Percentiles rank a stretch among this genome's conserved stretches.
These are phyloP conservation scores for Lasiurus borealis DNA, from an alignment of 2,113 vertebrate genomes.

Conservation along the genomic window DNA sequence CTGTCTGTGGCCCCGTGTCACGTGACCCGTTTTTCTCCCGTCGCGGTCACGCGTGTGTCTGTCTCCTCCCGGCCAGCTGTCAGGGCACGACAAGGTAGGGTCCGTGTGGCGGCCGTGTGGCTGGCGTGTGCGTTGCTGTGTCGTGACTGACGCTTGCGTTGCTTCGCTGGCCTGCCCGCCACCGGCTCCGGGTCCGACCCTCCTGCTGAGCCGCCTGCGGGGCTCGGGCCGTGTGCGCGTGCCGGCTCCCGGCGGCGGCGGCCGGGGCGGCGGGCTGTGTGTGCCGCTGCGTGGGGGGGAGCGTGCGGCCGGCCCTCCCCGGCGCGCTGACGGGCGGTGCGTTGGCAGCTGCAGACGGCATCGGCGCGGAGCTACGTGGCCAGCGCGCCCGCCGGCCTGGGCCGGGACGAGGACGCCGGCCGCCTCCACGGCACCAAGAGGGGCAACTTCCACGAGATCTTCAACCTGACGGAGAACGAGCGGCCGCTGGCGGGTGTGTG, in stretches of 20 bases:
- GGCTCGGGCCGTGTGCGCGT: neutral
- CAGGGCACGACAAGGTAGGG: constrained; percentile 94
- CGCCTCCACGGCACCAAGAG: constrained; percentile 95
- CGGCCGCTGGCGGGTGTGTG: constrained; percentile 94
- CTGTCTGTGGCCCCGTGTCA: neutral
- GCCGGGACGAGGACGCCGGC: constrained; percentile 92
- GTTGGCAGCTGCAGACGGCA: constrained; percentile 91
- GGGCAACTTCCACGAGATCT: constrained; percentile 97
- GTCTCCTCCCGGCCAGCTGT: constrained; percentile 93
- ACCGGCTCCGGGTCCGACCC: fast-evolving
- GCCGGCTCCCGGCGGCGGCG: neutral
- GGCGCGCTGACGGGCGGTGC: neutral
- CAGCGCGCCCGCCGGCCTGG: constrained; percentile 88
- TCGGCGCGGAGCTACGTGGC: constrained; percentile 91
- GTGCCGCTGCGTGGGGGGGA: neutral
- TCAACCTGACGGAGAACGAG: constrained; percentile 94
- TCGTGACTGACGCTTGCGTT: constrained; percentile 11
- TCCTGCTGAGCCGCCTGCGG: no score
- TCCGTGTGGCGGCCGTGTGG: constrained; percentile 84
- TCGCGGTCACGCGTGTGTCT: constrained; percentile 89
- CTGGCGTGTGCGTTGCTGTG: constrained; percentile 49
- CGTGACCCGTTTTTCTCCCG: neutral
- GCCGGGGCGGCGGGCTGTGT: no score
- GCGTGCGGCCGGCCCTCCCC: fast-evolving
- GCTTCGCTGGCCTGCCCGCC: neutral